These are phyloP conservation scores for Myopa tessellatipennis DNA, from an alignment of 2,888 invertebrate species.

Conservation along the genomic window DNA sequence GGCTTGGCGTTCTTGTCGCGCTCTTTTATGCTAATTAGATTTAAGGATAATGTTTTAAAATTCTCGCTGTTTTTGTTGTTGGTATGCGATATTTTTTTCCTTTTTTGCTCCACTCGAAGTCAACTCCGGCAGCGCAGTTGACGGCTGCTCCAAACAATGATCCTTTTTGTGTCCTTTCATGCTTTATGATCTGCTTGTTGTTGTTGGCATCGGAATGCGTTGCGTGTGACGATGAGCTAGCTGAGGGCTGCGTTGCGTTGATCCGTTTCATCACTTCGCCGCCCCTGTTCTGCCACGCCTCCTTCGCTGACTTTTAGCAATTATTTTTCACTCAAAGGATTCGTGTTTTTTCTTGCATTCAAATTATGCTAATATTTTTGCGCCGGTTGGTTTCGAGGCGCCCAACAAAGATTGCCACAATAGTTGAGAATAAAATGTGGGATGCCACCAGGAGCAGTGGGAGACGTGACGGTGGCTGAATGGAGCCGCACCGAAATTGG, in stretches of 20 bases:
- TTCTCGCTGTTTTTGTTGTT: conserved; percentile 39
- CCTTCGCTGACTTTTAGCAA: not conserved
- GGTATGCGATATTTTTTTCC: not conserved
- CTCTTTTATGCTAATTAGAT: conserved; percentile 62
- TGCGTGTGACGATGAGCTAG: conserved; percentile 13
- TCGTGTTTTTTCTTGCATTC: not conserved
- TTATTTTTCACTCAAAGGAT: conserved; percentile 30
- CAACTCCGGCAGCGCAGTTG: not conserved
- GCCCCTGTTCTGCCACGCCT: not conserved
- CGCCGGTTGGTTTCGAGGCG: not conserved
- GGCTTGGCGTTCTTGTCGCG: conserved; percentile 46
- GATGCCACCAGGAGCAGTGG: not conserved
- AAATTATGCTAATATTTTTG: conserved; percentile 31
- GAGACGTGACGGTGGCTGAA: not conserved
- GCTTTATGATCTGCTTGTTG: not conserved
- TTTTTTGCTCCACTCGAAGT: conserved; percentile 36
- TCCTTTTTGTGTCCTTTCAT: conserved; percentile 18
- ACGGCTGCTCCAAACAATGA: conserved; percentile 32
- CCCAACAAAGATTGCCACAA: not conserved
- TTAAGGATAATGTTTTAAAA: conserved; percentile 61
- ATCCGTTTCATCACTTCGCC: not conserved
- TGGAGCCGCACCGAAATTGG: not conserved
- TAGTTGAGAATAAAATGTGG: too few species aligned
- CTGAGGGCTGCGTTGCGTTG: not conserved
- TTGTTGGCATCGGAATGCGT: not conserved